A percentile compares a stretch with the other conserved stretches of the same genome.
Evolutionary conservation across 2,113 vertebrate genomes (phyloP).

Genomic region (Spheniscus mendiculus): DNA sequence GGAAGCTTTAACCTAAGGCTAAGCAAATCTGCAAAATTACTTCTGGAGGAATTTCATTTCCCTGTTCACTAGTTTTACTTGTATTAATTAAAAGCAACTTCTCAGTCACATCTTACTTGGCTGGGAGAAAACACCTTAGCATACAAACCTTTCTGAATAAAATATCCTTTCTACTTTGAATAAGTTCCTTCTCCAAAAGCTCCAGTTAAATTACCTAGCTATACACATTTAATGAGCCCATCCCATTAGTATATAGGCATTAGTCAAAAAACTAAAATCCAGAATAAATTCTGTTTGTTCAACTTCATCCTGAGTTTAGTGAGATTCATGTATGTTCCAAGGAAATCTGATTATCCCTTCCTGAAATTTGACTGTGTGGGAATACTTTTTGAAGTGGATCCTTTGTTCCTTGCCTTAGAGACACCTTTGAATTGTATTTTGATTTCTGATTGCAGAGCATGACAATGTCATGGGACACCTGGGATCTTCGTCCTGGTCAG

Average conservation of each 20-base stretch:
- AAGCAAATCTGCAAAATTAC: slow-evolving; percentile 21
- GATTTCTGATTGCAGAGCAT: neutral
- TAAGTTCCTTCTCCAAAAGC: neutral
- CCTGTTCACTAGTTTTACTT: slow-evolving; percentile 48
- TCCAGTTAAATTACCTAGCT: neutral
- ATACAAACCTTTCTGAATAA: neutral
- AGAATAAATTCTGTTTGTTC: neutral
- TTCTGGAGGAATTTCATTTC: slow-evolving; percentile 58
- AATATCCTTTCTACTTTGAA: neutral
- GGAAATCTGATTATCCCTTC: neutral
- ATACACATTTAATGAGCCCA: neutral
- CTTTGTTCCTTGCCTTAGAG: neutral
- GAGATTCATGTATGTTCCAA: neutral
- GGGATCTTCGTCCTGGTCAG: neutral
- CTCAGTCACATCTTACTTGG: slow-evolving; percentile 7
- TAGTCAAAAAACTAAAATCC: neutral
- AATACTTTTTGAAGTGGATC: neutral
- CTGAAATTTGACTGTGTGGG: neutral
- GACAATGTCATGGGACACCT: neutral
- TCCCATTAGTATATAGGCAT: neutral
- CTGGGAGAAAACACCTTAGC: neutral
- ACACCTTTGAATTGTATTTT: neutral
- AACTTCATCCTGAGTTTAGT: neutral
- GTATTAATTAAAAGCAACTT: slow-evolving; percentile 54
- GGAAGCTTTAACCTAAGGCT: neutral